Conservation (phyloP, 2,888 invertebrate species). For the Leptura quadrifasciata region DNA sequence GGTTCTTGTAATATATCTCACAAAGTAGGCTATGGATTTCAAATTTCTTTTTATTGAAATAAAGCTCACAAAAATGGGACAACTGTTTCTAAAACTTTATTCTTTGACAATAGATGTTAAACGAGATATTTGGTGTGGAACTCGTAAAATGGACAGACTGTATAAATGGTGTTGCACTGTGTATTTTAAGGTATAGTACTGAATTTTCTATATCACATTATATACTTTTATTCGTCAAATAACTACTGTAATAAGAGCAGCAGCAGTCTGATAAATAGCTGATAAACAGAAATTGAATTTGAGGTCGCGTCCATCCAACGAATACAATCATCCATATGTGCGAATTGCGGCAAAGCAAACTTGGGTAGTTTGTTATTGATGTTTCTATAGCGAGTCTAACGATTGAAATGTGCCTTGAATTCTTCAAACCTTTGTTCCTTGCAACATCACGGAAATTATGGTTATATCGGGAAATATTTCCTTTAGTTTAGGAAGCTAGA, state of each 20-base stretch:
- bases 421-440: slow-evolving; percentile 9
- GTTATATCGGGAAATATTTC: slow-evolving; percentile 4
- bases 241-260: not conserved
- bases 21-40: too few relatives aligned
- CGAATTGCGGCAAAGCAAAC: not conserved
- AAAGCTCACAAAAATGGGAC: too few relatives aligned
- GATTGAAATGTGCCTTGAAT: slow-evolving; percentile 15
- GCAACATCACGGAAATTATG: slow-evolving; percentile 2
- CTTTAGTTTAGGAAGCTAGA: not conserved
- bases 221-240: too few relatives aligned
- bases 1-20: too few relatives aligned
- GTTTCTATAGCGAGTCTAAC: slow-evolving; percentile 8
- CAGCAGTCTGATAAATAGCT: not conserved
- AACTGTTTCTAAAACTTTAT: too few relatives aligned
- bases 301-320: not conserved
- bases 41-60: too few relatives aligned
- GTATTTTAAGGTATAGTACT: too few relatives aligned
- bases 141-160: too few relatives aligned
- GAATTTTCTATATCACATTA: too few relatives aligned
- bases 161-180: too few relatives aligned
- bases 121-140: too few relatives aligned
- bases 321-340: slow-evolving; percentile 1
- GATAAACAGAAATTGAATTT: not conserved
- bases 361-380: slow-evolving; percentile 17
- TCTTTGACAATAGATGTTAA: too few relatives aligned